Conservation (phyloP, 2,888 invertebrate genomes). For the Hetaerina titia region DNA sequence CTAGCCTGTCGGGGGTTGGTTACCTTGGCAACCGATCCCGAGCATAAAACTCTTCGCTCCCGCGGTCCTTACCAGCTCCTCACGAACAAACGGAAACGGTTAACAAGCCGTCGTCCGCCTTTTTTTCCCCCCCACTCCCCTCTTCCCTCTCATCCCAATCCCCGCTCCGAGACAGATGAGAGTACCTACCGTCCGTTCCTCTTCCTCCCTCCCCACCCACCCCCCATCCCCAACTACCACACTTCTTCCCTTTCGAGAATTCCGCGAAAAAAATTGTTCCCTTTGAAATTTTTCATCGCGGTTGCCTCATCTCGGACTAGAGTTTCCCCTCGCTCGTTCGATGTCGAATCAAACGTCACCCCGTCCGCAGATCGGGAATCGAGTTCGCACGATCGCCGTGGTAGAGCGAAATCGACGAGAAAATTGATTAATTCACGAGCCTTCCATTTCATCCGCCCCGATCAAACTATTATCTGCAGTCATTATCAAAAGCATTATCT, state of each 20-base stretch:
- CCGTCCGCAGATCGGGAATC: too few species aligned
- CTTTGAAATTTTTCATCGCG: neutral
- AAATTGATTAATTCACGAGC: too few species aligned
- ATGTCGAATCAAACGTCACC: too few species aligned
- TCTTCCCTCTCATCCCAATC: too few species aligned
- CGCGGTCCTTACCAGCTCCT: neutral
- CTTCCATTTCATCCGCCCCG: too few species aligned
- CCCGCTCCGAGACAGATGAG: neutral
- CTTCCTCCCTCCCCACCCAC: neutral
- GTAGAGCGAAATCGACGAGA: too few species aligned
- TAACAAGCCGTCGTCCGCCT: neutral
- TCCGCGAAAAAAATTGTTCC: neutral
- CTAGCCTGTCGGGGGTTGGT: neutral
- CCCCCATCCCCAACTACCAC: too few species aligned
- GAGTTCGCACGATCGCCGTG: too few species aligned
- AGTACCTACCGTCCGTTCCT: neutral
- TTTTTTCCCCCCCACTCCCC: neutral
- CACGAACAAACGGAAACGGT: neutral
- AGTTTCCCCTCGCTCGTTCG: neutral
- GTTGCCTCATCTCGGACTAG: neutral
- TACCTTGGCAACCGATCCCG: constrained; percentile 3
- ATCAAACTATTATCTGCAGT: too few species aligned
- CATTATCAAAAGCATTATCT: too few species aligned
- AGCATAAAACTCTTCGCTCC: neutral
- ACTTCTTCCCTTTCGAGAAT: neutral